Base-by-base conservation (phyloP, 35 echinoderm and acorn worm species). In the Diadema setosum region DNA sequence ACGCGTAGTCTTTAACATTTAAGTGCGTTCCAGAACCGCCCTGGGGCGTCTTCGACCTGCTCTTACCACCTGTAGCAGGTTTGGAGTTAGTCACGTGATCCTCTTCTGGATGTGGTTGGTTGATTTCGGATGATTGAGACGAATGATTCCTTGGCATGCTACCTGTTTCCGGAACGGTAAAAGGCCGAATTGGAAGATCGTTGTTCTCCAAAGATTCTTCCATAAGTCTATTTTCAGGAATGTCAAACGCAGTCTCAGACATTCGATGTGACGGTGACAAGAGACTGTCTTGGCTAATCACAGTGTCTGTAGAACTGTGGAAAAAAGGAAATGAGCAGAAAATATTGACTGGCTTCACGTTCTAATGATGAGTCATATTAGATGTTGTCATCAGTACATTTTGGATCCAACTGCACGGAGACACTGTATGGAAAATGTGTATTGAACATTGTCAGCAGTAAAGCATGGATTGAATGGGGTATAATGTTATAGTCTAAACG, bases 221-320 rank as follows among this genome's bases (percentile, higher is more conserved):
- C 25, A 44, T 44, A 20, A 78, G 73, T 7, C 73, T 34, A 36
- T 44, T 36, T 20, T 44, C 73, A 1, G 73, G 35, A 21, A 78
- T 39, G 73, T 78, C 73, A n/a, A 35, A 42, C 27, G 35, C 73
- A n/a, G 48, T n/a, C n/a, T 78, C 73, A 3, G 73, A 78, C 73
- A 78, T 78, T 44, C 73, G 29, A 16, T 78, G 73, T 41, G 82
- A 80, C 58, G 93, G 93, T 3, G 93, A 95, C 26, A 95, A 63
- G 41, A 95, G 73, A 64, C 93, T 95, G 61, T 95, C 93, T 58
- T 91, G 82, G 46, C 93, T 95, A 23, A 74, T 80, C 42, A 91
- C 50, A 20, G 93, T 95, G 55, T 95, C 93, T 15, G 93, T 95
- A 5, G 93, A 95, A 46, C 93, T 95, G 82, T 12, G 7, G 33